Conservation (phyloP, 2,113 vertebrate genomes). For the Arizona elegans region DNA sequence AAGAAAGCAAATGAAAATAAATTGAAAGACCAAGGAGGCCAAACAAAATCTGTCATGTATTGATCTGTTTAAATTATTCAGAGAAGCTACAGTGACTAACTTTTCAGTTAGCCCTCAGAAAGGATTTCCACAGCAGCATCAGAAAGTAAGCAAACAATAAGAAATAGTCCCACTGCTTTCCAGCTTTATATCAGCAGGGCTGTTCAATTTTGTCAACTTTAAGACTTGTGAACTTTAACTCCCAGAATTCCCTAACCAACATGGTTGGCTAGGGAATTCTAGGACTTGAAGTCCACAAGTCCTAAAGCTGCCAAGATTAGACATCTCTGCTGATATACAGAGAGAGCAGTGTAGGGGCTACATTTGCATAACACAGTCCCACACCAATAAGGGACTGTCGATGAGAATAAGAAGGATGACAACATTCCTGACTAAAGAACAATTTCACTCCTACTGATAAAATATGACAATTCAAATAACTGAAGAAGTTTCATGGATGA, state of each 20-base stretch:
- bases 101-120: background rate
- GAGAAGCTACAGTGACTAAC: background rate
- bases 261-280: background rate
- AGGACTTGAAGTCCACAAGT: background rate
- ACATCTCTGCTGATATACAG: background rate
- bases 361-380: background rate
- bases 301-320: too few species aligned
- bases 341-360: background rate
- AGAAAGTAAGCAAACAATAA: background rate
- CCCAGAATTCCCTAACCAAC: background rate
- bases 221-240: background rate
- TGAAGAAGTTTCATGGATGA: too few species aligned
- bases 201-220: background rate
- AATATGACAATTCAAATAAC: background rate
- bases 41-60: background rate
- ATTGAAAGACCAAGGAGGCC: background rate
- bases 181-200: background rate
- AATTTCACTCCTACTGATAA: background rate
- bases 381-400: background rate
- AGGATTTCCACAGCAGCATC: background rate
- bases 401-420: background rate
- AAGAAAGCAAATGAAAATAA: background rate
- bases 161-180: background rate
- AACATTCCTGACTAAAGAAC: background rate
- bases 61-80: background rate